These are phyloP conservation scores for Drosophila peninsularis DNA, from an alignment of 2,888 invertebrate genomes.

Conservation along the genomic window DNA sequence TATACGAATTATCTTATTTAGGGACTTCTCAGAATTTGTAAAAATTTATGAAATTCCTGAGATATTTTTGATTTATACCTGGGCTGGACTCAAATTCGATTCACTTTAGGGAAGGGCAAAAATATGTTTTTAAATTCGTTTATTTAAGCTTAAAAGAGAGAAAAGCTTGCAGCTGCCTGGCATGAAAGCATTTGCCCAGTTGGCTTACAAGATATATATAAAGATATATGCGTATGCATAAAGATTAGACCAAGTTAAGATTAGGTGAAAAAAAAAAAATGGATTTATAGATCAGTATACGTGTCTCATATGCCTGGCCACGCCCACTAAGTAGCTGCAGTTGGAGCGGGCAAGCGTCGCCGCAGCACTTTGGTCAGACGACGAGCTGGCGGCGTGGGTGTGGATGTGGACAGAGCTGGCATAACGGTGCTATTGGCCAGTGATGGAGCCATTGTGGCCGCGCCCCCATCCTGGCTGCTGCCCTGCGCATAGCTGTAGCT, in stretches of 20 bases:
- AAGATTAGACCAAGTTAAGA: neutral
- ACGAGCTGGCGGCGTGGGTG: neutral
- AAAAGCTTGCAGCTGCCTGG: neutral
- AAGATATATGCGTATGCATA: neutral
- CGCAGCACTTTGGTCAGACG: conserved; percentile 20
- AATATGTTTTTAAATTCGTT: neutral
- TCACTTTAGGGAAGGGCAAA: too few species aligned
- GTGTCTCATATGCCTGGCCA: neutral
- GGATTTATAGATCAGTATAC: neutral
- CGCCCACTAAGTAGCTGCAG: neutral
- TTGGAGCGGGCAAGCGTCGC: conserved; percentile 6
- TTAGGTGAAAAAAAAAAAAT: conserved; percentile 1
- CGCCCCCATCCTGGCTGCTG: conserved; percentile 3
- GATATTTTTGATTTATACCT: too few species aligned
- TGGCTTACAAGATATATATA: neutral
- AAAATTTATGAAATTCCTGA: too few species aligned
- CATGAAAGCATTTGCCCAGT: neutral
- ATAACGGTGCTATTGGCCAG: neutral
- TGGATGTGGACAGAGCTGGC: neutral
- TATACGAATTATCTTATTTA: too few species aligned
- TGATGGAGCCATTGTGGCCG: neutral
- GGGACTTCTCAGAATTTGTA: too few species aligned
- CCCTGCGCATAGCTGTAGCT: conserved; percentile 67
- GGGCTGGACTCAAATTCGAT: neutral
- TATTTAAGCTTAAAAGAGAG: conserved; percentile 1